A percentile compares a stretch with the other conserved stretches of the same genome.
Evolutionary conservation across 2,888 invertebrate genomes (phyloP).

Genomic region (Steinernema scapterisci): DNA sequence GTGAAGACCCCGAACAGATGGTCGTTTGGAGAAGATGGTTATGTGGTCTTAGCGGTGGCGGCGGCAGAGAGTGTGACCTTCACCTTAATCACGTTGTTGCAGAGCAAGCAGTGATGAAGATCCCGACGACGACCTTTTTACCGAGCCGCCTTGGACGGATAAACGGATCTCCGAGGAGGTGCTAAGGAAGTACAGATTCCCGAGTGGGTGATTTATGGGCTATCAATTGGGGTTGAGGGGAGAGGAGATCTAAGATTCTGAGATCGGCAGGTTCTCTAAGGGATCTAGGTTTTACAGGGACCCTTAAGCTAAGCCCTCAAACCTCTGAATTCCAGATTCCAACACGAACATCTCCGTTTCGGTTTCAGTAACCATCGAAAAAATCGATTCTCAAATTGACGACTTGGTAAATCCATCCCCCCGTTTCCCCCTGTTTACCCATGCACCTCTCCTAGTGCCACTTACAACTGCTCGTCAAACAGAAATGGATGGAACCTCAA

Average conservation of each 20-base stretch:
- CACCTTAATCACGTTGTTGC: conserved; percentile 20
- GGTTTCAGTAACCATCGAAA: conserved; percentile 39
- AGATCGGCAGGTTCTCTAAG: too few species aligned
- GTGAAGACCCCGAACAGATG: neutral
- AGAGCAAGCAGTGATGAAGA: conserved; percentile 4
- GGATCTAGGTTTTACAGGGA: too few species aligned
- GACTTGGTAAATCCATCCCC: neutral
- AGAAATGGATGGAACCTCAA: conserved; percentile 47
- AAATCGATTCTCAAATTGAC: conserved; percentile 34
- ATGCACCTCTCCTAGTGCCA: conserved; percentile 38
- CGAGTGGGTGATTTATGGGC: conserved; percentile 35
- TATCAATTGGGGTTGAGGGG: too few species aligned
- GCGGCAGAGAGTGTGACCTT: too few species aligned
- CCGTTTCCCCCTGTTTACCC: neutral
- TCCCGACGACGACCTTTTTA: conserved; percentile 26
- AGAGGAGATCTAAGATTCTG: too few species aligned
- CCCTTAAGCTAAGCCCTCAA: too few species aligned
- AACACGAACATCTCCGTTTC: conserved; percentile 50
- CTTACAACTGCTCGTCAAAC: conserved; percentile 39
- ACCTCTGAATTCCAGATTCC: conserved; percentile 40
- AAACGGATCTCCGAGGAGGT: conserved; percentile 47
- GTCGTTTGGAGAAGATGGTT: too few species aligned
- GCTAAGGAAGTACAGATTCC: conserved; percentile 46
- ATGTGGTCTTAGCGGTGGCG: too few species aligned
- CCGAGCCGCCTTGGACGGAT: conserved; percentile 42